These are phyloP conservation scores for Anabacerthia variegaticeps DNA, from an alignment of 2,797 vertebrate species.

Conservation along the genomic window DNA sequence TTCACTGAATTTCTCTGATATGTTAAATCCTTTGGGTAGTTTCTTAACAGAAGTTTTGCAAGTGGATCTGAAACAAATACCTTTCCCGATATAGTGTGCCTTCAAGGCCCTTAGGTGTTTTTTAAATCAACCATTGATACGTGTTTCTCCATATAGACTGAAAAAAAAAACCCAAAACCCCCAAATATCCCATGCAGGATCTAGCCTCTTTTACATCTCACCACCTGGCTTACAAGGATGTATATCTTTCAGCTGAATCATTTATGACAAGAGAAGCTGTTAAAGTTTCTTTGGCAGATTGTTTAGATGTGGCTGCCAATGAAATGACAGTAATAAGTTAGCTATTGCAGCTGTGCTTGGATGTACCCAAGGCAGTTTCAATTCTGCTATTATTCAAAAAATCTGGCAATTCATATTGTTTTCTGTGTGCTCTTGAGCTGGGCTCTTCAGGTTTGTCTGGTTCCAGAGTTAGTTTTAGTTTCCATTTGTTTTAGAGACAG, in stretches of 20 bases:
- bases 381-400: slow-evolving; percentile 29
- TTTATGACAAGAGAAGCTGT: slow-evolving; percentile 46
- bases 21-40: neutral
- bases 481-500: neutral
- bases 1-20: neutral
- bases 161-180: accelerated
- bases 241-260: slow-evolving; percentile 61
- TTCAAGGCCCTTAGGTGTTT: neutral
- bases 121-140: neutral
- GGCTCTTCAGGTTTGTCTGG: neutral
- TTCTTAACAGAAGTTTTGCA: neutral
- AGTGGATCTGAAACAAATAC: neutral
- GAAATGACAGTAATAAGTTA: slow-evolving; percentile 41
- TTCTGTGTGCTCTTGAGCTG: neutral
- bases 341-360: slow-evolving; percentile 43
- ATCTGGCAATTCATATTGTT: neutral
- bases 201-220: slow-evolving; percentile 1
- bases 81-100: neutral
- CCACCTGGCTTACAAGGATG: slow-evolving; percentile 51
- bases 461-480: neutral
- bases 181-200: neutral
- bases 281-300: slow-evolving; percentile 56
- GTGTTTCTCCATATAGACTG: neutral
- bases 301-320: slow-evolving; percentile 56
- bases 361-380: slow-evolving; percentile 33